Percentiles rank a stretch among this genome's conserved stretches.
These are phyloP conservation scores for Puffinus mauretanicus DNA, from an alignment of 2,113 vertebrate species.

Conservation along the genomic window DNA sequence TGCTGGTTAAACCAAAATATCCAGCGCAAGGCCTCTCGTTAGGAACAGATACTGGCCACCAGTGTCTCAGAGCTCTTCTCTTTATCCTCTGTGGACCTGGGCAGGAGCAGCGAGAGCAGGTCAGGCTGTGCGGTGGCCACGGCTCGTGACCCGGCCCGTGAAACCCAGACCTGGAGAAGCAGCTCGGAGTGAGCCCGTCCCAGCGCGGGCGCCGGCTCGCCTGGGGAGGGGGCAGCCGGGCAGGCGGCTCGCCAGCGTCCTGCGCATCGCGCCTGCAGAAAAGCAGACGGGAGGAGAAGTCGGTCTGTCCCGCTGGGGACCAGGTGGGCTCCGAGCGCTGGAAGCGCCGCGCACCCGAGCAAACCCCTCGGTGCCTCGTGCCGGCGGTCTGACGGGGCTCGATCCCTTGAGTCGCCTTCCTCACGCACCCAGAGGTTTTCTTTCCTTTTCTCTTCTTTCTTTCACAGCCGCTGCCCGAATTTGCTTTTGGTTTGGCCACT, in stretches of 20 bases:
- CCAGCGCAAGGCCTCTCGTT: not conserved
- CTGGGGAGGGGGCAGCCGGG: not conserved
- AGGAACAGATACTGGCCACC: not conserved
- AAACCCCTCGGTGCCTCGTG: no score
- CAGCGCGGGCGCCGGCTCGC: fast-evolving
- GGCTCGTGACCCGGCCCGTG: fast-evolving
- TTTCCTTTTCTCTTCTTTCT: not conserved
- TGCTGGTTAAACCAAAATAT: not conserved
- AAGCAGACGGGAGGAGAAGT: no score
- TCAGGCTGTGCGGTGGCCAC: fast-evolving
- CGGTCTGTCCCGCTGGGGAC: not conserved
- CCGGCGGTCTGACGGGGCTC: fast-evolving
- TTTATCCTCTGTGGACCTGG: not conserved
- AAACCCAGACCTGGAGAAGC: not conserved
- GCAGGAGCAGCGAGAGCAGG: not conserved
- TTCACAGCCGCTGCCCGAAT: not conserved
- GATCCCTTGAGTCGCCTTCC: not conserved
- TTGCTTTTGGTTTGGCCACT: not conserved
- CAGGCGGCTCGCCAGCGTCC: not conserved
- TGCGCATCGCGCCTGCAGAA: not conserved
- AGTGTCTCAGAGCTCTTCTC: not conserved
- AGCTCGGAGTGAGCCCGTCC: not conserved
- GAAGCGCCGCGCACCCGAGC: not conserved
- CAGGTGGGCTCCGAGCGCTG: not conserved
- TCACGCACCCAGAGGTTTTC: not conserved